Percentiles rank a stretch among this genome's conserved stretches.
These are phyloP conservation scores for Leucozona laternaria DNA, from an alignment of 2,888 invertebrate genomes.

Conservation along the genomic window DNA sequence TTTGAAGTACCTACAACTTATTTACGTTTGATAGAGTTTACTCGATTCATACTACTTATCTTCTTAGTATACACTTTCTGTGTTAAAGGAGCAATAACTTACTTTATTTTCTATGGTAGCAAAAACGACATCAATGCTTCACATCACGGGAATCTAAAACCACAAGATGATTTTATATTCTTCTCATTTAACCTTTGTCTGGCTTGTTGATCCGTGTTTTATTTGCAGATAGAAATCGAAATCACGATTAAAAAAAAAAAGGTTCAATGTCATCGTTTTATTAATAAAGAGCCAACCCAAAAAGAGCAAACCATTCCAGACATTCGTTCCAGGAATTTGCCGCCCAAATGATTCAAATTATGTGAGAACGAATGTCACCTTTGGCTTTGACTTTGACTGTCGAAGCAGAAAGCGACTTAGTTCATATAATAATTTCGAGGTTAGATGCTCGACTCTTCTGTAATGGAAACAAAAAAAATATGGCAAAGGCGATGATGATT, in stretches of 20 bases:
- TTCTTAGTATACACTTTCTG: too few relatives aligned
- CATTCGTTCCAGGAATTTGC: conserved; percentile 61
- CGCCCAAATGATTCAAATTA: conserved; percentile 56
- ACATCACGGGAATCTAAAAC: not conserved
- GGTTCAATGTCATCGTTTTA: conserved; percentile 59
- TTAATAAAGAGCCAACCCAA: conserved; percentile 20
- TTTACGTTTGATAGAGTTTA: too few relatives aligned
- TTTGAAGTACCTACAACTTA: too few relatives aligned
- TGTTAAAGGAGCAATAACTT: not conserved
- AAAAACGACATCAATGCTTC: not conserved
- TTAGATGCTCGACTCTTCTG: conserved; percentile 26
- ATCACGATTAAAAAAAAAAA: conserved; percentile 1
- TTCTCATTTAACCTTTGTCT: conserved; percentile 1
- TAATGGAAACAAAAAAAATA: conserved; percentile 48
- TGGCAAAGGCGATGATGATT: not conserved
- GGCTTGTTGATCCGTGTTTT: conserved; percentile 21
- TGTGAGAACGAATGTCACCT: conserved; percentile 61
- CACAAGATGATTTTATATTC: not conserved
- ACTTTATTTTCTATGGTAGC: not conserved
- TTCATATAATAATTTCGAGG: conserved; percentile 30
- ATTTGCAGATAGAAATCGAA: conserved; percentile 5
- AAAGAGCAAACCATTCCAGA: conserved; percentile 59
- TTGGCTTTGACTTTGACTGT: conserved; percentile 52
- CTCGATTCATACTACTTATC: too few relatives aligned
- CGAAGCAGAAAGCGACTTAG: conserved; percentile 26